Percentiles rank a stretch among this genome's conserved stretches.
Conservation (phyloP, 1,140 invertebrate species). For the Coptotermes formosanus region DNA sequence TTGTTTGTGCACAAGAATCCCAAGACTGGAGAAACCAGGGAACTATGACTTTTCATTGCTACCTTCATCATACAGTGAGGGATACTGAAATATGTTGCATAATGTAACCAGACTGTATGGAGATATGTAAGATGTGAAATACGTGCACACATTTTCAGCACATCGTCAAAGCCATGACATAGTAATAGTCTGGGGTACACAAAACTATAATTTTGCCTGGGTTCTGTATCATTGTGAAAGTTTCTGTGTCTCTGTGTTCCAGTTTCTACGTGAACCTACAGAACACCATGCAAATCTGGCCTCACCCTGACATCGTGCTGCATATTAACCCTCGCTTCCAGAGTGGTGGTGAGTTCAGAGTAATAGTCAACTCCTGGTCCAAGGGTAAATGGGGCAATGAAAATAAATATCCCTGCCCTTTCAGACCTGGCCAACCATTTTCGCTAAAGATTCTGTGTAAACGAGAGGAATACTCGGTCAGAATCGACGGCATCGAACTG, state of each 20-base stretch:
- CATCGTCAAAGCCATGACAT: too few relatives aligned
- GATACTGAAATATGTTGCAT: too few relatives aligned
- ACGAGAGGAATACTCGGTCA: background rate
- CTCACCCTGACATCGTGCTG: conserved; percentile 60
- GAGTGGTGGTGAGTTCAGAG: conserved; percentile 45
- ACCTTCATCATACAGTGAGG: too few relatives aligned
- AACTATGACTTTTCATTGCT: too few relatives aligned
- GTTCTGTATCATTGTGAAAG: too few relatives aligned
- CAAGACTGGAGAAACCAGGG: too few relatives aligned
- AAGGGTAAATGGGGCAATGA: conserved; percentile 49
- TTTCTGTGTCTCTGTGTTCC: conserved; percentile 27
- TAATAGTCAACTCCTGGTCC: conserved; percentile 51
- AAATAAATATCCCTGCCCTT: conserved; percentile 37
- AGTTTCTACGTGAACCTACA: conserved; percentile 69
- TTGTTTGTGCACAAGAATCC: too few relatives aligned
- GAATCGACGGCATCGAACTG: background rate
- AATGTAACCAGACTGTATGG: too few relatives aligned
- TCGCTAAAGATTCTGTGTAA: background rate
- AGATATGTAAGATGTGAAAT: too few relatives aligned
- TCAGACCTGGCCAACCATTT: background rate
- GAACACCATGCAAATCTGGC: conserved; percentile 58
- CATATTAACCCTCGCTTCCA: conserved; percentile 65
- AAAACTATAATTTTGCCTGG: too few relatives aligned
- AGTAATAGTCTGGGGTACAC: too few relatives aligned
- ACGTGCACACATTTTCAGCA: too few relatives aligned